Evolutionary conservation across 2,113 vertebrate species (phyloP), one percentile per base, ranked within the genome.

Genomic region (Talpa occidentalis): DNA sequence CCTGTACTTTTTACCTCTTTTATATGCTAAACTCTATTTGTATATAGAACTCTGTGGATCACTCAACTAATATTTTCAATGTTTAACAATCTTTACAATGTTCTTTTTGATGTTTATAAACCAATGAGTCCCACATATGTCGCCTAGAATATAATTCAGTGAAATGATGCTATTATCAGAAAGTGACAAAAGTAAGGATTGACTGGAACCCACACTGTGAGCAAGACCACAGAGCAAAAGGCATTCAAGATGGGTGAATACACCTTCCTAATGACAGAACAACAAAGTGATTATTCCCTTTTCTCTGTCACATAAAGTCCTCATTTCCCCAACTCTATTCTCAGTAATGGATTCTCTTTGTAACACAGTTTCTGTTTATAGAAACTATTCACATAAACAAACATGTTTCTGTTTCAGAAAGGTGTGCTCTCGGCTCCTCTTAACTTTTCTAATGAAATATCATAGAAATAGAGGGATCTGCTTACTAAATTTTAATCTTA

Each of bases 261-360:
- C 37, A 14, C 1, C 4, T 9, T 30, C 9, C 4, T 1, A 47
- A 54, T 11, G 5, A 8, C 0, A 24, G 60, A 73, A 40, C 19
- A 87, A 8, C 10, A 6, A 69, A 52, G 32, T 12, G 10, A 1
- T 26, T 28, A 0, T 28, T 56, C 9, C 66, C 28, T 26, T 11
- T 40, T 14, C 35, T 2, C 24, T 37, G 10, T 40, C 49, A 85
- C 10, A 0, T 28, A 32, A 2, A 3, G 32, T n/a, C 6, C 22
- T 28, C 44, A 2, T 12, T 56, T 14, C 7, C 0, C 10, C 2
- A 2, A 54, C 40, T 74, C 17, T 21, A 24, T 78, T 85, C 30
- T 94, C 49, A 15, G 28, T 19, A 74, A 30, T 21, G 40, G 21
- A 77, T 12, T 2, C 9, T 15, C 10, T 49, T 1, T 28, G 4